Conservation (phyloP, 2,797 vertebrate species). For the Chaetodon trifasciatus region DNA sequence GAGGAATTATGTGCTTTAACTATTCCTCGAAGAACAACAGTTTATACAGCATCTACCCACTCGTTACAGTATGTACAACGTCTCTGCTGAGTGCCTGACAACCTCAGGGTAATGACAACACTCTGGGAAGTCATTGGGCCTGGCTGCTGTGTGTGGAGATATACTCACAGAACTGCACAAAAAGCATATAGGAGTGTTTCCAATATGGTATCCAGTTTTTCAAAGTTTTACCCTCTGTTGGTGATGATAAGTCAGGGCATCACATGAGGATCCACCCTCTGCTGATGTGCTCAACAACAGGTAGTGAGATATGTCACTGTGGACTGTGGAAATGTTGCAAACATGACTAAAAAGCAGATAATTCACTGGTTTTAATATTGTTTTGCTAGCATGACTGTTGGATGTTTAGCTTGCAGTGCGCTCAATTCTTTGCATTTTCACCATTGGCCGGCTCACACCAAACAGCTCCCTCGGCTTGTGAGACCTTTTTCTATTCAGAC, state of each 20-base stretch:
- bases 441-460: background rate
- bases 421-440: background rate
- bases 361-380: slow-evolving; percentile 18
- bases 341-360: background rate
- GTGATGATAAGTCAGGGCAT: background rate
- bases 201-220: background rate
- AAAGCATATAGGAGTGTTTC: too few relatives aligned
- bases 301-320: background rate
- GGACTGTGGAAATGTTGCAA: background rate
- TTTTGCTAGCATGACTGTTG: background rate
- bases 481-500: background rate
- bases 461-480: background rate
- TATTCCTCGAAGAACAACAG: background rate
- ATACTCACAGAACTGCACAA: too few relatives aligned
- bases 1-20: too few relatives aligned
- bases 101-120: too few relatives aligned
- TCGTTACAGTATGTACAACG: background rate
- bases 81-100: background rate
- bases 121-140: background rate
- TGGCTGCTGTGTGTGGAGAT: background rate
- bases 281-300: background rate
- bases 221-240: background rate
- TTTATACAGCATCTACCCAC: too few relatives aligned
- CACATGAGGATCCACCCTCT: background rate
- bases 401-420: background rate